Evolutionary conservation across 2,797 vertebrate species (phyloP), one percentile per base, ranked within the genome.

Genomic region (Lacerta viridis): DNA sequence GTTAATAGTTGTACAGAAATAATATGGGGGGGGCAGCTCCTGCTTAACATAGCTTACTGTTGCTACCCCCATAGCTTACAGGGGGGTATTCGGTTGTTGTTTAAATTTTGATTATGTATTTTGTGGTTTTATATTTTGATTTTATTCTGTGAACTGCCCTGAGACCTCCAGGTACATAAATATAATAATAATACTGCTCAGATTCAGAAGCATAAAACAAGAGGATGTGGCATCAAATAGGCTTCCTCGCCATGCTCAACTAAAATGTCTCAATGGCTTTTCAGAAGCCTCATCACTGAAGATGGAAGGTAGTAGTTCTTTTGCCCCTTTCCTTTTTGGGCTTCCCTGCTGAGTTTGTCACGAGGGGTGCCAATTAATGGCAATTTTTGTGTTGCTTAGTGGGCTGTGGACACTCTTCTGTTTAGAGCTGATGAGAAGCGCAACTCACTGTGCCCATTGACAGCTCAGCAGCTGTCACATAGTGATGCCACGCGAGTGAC

Each of bases 401-500:
- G 55, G 33, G n/a, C 41, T 83, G 23, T 79, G 59, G 46, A 75
- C 64, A 55, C 50, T 80, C 84, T 75, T 69, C 20, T 68, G 59
- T 80, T 84, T 80, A 27, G 20, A 68, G 29, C 61, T 64, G 71
- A 80, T 68, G 61, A 76, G 46, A 83, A 80, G 43, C 68, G 33
- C 41, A 84, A 18, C 43, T 75, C 59, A n/a, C 50, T 84, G 11
- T 55, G 3, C 43, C 61, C 27, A 59, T 20, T 68, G 59, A 36
- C 33, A 29, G 66, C 76, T 80, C 85, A 80, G 76, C 61, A 68
- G 46, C 82, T 85, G 59, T 85, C 81, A 80, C 36, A 75, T 59
- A 50, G 66, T 41, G 29, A 75, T 87, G 64, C 46, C 29, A 69
- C 68, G 25, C 25, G 17, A 64, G 50, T 90, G 43, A 87, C 77